These are phyloP conservation scores for Dendrocincla tyrannina DNA, from an alignment of 2,797 vertebrate species.

Conservation along the genomic window DNA sequence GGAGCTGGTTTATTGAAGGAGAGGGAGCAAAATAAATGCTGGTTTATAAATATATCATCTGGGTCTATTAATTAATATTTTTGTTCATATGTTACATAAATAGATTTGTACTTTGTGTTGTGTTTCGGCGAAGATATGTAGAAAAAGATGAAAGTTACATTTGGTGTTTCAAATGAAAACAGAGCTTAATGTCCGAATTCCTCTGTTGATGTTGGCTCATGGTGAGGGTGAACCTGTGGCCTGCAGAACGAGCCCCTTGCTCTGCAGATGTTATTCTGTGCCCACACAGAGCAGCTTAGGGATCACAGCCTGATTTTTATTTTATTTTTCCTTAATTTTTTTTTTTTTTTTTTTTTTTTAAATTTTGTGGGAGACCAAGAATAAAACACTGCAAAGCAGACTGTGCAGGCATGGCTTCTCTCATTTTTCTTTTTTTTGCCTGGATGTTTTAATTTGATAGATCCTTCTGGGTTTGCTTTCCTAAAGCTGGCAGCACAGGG, in stretches of 20 bases:
- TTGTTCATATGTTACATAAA: slow-evolving; percentile 20
- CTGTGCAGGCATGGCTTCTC: not conserved
- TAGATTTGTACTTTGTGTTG: not conserved
- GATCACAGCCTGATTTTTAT: not conserved
- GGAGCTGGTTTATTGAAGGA: not conserved
- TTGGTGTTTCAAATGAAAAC: slow-evolving; percentile 56
- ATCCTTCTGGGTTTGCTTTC: not conserved
- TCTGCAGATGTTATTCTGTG: slow-evolving; percentile 42
- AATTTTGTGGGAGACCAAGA: not conserved
- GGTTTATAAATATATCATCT: slow-evolving; percentile 4
- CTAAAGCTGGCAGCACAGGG: not conserved
- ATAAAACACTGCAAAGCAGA: not conserved
- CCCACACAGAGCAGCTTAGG: not conserved
- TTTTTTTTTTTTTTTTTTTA: not conserved
- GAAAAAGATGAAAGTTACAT: slow-evolving; percentile 41
- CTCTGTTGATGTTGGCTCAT: slow-evolving; percentile 46
- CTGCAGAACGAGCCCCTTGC: not conserved
- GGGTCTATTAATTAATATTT: slow-evolving; percentile 53
- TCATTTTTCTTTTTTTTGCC: not conserved
- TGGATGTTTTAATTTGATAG: not conserved
- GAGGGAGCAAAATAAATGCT: slow-evolving; percentile 2
- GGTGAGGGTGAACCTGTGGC: slow-evolving; percentile 14
- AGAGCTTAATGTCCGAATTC: slow-evolving; percentile 26
- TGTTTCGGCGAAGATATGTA: not conserved
- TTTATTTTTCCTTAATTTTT: not conserved